A percentile compares a stretch with the other conserved stretches of the same genome.
Evolutionary conservation across 1,140 invertebrate species (phyloP).

Genomic region (Telenomus remus): DNA sequence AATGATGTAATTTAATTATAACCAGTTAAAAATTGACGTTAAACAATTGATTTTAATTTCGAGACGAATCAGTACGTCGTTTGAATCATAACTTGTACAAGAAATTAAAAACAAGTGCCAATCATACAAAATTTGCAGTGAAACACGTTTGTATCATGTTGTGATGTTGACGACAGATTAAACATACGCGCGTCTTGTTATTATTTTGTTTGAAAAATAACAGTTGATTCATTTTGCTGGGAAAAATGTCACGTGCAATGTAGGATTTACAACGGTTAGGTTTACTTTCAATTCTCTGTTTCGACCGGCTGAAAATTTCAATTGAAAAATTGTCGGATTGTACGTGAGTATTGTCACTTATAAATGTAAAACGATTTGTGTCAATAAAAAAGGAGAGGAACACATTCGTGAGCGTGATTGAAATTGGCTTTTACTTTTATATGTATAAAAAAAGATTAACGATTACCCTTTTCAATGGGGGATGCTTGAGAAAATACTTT

Average conservation of each 20-base stretch:
- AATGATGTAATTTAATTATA: too few species aligned
- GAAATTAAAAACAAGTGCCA: too few species aligned
- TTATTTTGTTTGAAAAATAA: conserved; percentile 16
- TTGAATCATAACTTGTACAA: too few species aligned
- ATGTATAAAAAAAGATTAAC: too few species aligned
- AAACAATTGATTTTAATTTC: too few species aligned
- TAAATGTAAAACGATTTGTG: conserved; percentile 19
- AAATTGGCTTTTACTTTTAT: conserved; percentile 2
- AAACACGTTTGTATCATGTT: neutral
- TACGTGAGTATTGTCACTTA: conserved; percentile 15
- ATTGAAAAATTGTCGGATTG: conserved; percentile 11
- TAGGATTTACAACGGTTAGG: conserved; percentile 25
- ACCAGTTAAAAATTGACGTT: too few species aligned
- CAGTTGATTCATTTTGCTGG: conserved; percentile 26
- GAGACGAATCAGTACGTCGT: too few species aligned
- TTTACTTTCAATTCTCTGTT: conserved; percentile 21
- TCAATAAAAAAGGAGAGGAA: neutral
- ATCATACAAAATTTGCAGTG: neutral
- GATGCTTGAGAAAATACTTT: neutral
- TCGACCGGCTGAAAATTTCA: conserved; percentile 9
- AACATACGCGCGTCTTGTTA: conserved; percentile 4
- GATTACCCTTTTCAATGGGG: neutral
- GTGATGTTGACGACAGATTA: conserved; percentile 15
- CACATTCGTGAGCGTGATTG: neutral
- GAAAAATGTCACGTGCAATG: conserved; percentile 26